phyloP scores from a whole-genome alignment of 1,140 invertebrate genomes.

The Heliconius eleuchia region DNA sequence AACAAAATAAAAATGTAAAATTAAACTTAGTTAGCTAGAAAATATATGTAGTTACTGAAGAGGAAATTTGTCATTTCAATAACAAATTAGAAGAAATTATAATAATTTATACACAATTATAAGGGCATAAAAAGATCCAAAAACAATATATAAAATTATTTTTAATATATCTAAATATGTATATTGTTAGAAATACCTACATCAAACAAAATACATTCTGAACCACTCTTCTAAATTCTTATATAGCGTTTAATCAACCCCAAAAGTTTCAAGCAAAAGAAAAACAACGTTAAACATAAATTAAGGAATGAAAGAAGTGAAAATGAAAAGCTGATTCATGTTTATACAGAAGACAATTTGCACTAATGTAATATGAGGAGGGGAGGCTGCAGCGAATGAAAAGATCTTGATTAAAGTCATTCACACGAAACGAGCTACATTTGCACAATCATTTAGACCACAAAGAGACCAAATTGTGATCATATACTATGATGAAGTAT shows the following conservation, averaged over 20 bases:
- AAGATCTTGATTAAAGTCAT: conserved; percentile 55
- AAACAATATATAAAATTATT: too few species aligned
- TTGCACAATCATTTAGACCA: conserved; percentile 39
- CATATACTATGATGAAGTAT: conserved; percentile 22
- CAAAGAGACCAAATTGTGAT: conserved; percentile 45
- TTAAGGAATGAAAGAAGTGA: conserved; percentile 32
- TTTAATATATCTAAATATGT: too few species aligned
- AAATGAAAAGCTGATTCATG: conserved; percentile 41
- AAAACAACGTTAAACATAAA: background rate
- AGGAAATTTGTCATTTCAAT: too few species aligned
- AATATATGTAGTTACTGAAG: too few species aligned
- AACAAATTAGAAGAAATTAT: too few species aligned
- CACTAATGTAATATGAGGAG: conserved; percentile 34
- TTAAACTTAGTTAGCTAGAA: too few species aligned
- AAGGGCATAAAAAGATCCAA: too few species aligned
- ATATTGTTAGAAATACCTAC: too few species aligned
- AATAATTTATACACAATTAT: too few species aligned
- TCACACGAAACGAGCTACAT: conserved; percentile 52
- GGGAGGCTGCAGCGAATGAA: conserved; percentile 36
- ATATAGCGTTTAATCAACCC: background rate
- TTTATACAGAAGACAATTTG: conserved; percentile 39
- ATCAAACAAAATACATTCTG: background rate
- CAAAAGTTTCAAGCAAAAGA: background rate
- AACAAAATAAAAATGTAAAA: too few species aligned
- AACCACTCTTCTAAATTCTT: background rate